Conservation (phyloP, 2,797 vertebrate species). For the Bovichtus diacanthus region DNA sequence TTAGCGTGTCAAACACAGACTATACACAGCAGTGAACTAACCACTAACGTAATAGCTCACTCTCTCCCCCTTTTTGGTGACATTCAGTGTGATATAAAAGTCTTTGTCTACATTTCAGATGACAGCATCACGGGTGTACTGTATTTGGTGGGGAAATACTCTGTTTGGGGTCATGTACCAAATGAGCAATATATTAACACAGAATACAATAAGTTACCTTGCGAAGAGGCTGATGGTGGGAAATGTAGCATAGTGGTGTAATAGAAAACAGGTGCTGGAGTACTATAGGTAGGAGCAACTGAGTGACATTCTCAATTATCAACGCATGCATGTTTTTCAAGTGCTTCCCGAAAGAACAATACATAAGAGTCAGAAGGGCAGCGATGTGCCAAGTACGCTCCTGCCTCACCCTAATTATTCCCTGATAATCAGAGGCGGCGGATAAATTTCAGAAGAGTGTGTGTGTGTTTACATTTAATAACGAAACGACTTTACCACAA, state of each 20-base stretch:
- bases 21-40: constrained; percentile 24
- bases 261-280: background rate
- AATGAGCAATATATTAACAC: background rate
- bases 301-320: constrained; percentile 5
- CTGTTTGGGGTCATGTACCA: background rate
- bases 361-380: background rate
- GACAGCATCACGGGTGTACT: background rate
- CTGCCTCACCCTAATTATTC: background rate
- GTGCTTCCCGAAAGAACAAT: constrained; percentile 2
- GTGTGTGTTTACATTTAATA: too few relatives aligned
- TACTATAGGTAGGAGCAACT: background rate
- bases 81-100: constrained; percentile 8
- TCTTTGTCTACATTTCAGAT: background rate
- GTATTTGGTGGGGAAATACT: background rate
- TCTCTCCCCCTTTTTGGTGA: background rate
- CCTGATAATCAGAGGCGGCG: too few relatives aligned
- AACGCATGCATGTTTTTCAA: background rate
- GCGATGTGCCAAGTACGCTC: background rate
- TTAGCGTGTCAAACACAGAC: constrained; percentile 66
- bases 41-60: constrained; percentile 1
- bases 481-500: too few relatives aligned
- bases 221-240: background rate
- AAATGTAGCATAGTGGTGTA: background rate
- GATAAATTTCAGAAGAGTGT: too few relatives aligned
- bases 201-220: background rate